Evolutionary conservation across 2,113 vertebrate genomes (phyloP).

Genomic region (Zosterops pallidus): DNA sequence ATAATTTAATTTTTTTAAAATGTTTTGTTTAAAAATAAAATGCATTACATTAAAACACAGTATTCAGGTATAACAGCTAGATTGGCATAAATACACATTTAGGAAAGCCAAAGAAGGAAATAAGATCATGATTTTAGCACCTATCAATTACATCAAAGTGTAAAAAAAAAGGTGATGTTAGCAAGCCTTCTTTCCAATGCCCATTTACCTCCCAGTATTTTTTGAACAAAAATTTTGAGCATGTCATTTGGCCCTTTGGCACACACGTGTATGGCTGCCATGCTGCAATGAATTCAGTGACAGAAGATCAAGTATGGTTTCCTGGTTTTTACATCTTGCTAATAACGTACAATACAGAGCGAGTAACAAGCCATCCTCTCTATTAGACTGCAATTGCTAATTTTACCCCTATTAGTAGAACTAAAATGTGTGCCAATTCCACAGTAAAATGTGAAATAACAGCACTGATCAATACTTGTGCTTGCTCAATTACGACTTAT

Average conservation of each 20-base stretch:
- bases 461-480: background rate
- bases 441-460: background rate
- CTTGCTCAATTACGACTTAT: background rate
- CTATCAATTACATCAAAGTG: background rate
- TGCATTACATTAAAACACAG: background rate
- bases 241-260: background rate
- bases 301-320: background rate
- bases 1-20: background rate
- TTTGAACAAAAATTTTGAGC: background rate
- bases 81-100: background rate
- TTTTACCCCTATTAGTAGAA: background rate
- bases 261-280: accelerated
- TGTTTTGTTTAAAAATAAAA: background rate
- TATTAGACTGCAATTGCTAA: background rate
- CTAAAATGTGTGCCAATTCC: background rate
- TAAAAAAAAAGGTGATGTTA: background rate
- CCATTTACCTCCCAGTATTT: background rate
- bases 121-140: background rate
- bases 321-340: background rate
- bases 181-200: background rate
- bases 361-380: background rate
- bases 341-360: background rate
- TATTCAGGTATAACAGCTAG: background rate
- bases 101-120: background rate
- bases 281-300: background rate